A percentile compares a stretch with the other conserved stretches of the same genome.
phyloP scores from a whole-genome alignment of 2,113 vertebrate species.

The Procavia capensis region DNA sequence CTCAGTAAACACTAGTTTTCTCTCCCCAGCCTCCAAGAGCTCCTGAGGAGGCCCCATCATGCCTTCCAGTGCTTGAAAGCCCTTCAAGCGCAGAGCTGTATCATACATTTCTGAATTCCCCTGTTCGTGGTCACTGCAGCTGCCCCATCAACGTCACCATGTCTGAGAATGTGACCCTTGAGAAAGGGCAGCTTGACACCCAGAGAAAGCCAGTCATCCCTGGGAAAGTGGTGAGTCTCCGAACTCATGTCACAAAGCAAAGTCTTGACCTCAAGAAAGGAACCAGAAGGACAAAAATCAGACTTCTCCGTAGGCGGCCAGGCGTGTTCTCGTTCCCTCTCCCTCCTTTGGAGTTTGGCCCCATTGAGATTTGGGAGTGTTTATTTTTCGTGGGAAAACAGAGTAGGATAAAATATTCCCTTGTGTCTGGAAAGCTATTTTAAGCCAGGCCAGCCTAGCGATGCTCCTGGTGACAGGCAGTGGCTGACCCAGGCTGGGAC shows the following conservation, averaged over 20 bases:
- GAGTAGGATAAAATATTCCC: constrained; percentile 76
- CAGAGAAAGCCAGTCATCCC: constrained; percentile 3
- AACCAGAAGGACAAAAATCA: constrained; percentile 30
- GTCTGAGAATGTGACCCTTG: constrained; percentile 56
- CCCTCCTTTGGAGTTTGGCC: constrained; percentile 63
- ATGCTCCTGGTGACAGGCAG: constrained; percentile 46
- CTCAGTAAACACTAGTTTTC: neutral
- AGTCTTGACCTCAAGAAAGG: constrained; percentile 61
- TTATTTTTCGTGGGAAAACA: constrained; percentile 76
- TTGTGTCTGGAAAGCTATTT: constrained; percentile 77
- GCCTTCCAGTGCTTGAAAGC: neutral
- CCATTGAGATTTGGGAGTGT: constrained; percentile 73
- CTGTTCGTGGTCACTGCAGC: neutral
- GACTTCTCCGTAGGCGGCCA: constrained; percentile 57
- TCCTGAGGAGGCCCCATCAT: neutral
- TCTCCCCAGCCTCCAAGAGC: neutral
- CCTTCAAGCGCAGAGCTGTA: neutral
- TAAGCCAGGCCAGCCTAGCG: constrained; percentile 62
- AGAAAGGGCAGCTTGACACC: constrained; percentile 57
- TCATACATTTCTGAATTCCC: neutral
- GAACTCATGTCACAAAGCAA: constrained; percentile 41
- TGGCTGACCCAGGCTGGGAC: constrained; percentile 54
- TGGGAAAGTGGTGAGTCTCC: constrained; percentile 60
- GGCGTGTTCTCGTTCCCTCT: neutral
- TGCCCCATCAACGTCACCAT: neutral